Base-by-base conservation (phyloP, 64 coral and sea anemone genomes). In the Montipora efflorescens region DNA sequence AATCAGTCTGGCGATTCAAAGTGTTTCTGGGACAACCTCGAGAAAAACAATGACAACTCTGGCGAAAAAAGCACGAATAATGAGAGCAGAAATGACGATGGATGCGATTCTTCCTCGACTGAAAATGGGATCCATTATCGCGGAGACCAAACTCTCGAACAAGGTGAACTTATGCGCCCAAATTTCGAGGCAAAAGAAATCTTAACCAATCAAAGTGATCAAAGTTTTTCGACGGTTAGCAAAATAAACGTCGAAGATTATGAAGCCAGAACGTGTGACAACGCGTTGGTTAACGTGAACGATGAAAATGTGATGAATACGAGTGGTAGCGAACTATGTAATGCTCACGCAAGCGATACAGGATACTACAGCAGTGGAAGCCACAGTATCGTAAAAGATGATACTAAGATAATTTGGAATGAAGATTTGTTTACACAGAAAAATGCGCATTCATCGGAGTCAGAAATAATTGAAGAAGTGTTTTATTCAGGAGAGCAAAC, bases 1-100 rank as follows among this genome's bases (percentile, higher is more conserved):
- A 72, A 72, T 47, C 2, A 71, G 50, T 86, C 44, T 43, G 66
- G 66, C 47, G 48, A 13, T 23, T 70, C 66, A 19, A 86, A 72
- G 20, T 16, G 66, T 71, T 86, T 49, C 62, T 86, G 82, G 82
- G 82, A 86, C 82, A 51, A 86, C 82, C 62, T 86, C 66, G 82
- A 86, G 64, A n/a, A n/a, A 86, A 53, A 86, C 82, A 86, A 28
- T 47, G 19, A 84, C 16, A 84, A 47, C 14, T 84, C 81, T 20
- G 82, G 49, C 45, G 62, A 3, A 47, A 67, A 48, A 50, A 70
- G 66, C 19, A 8, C 7, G 1, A 66, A 86, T 5, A 11, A 72
- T 23, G 62, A 86, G 6, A 47, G 19, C 18, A 71, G 50, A 12
- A 23, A 51, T 71, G 62, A 67, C 7, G 62, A 86, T 21, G 66